phyloP scores from a whole-genome alignment of 2,797 vertebrate species.

The Rhynchonycteris naso region DNA sequence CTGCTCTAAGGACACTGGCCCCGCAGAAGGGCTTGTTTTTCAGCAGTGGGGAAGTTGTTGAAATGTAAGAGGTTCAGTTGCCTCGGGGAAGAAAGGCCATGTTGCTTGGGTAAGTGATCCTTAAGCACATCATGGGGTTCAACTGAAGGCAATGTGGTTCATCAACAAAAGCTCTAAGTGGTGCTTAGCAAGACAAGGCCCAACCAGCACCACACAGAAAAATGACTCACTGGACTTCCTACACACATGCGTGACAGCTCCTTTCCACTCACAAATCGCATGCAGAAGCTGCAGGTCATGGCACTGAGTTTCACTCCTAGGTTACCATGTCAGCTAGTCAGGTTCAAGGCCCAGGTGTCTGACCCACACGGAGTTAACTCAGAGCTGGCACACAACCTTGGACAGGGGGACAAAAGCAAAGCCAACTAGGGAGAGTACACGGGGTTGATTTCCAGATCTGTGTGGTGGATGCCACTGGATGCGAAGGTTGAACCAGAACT shows the following conservation, averaged over 20 bases:
- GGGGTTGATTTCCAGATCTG: background rate
- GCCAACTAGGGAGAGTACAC: background rate
- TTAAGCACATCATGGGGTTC: background rate
- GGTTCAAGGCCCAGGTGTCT: background rate
- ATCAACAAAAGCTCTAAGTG: background rate
- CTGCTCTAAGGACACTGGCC: fast-evolving
- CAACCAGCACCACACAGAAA: background rate
- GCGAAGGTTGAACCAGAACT: background rate
- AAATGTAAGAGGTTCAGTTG: background rate
- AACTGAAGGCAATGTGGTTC: background rate
- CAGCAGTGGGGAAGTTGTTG: background rate
- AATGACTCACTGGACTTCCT: background rate
- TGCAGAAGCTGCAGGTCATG: fast-evolving
- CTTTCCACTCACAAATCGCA: background rate
- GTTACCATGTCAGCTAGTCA: background rate
- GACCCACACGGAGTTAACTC: background rate
- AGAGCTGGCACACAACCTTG: background rate
- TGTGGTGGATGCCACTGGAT: background rate
- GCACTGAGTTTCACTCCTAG: background rate
- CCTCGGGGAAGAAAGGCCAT: background rate
- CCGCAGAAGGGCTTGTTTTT: background rate
- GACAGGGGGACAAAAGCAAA: background rate
- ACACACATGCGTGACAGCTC: background rate
- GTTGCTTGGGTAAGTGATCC: conserved; percentile 33
- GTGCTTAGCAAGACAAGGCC: background rate